Evolutionary conservation across 2,113 vertebrate genomes (phyloP), one percentile per base, ranked within the genome.

Genomic region (Dromas ardeola): DNA sequence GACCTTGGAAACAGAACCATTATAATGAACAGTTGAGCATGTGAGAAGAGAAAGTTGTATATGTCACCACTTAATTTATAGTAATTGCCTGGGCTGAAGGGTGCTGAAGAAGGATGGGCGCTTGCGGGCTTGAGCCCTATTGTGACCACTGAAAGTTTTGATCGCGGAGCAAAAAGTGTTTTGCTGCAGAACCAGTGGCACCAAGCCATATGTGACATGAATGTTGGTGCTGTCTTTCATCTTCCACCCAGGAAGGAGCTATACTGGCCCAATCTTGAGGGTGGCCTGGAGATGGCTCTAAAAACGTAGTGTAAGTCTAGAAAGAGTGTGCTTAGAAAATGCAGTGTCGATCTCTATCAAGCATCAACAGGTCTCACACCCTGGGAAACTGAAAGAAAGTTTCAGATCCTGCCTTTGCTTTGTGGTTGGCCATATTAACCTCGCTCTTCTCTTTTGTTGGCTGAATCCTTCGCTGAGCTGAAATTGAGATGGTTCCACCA

Each of bases 371-470:
- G 30, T 77, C 66, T 65, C 43, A 61, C 52, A 70, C 15, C 50
- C 53, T 78, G 69, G 58, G 29, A 81, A 76, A 53, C 26, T 71
- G 59, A 70, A 70, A 92, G 19, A n/a, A 63, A 42, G 22, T 53
- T 81, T 81, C 74, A 73, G 52, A 69, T 81, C 81, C 82, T 78
- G 32, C 38, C 59, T 88, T 72, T 69, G 80, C 90, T 88, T 82
- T 89, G 45, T 63, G 49, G 32, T 81, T 52, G 25, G 9, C n/a
- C 26, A 3, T 69, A 63, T 63, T 29, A 69, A 63, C 77, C 43
- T 88, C 16, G 1, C 56, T 62, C 19, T 74, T 86, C 40, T 43
- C 78, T 90, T 79, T 56, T 43, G 71, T 36, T 81, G 88, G 50
- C 50, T 36, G 71, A 79, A 79, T 55, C 55, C 21, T 73, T 45